Base-by-base conservation (phyloP, 2,797 vertebrate genomes). In the Paedocypris micromegethes region DNA sequence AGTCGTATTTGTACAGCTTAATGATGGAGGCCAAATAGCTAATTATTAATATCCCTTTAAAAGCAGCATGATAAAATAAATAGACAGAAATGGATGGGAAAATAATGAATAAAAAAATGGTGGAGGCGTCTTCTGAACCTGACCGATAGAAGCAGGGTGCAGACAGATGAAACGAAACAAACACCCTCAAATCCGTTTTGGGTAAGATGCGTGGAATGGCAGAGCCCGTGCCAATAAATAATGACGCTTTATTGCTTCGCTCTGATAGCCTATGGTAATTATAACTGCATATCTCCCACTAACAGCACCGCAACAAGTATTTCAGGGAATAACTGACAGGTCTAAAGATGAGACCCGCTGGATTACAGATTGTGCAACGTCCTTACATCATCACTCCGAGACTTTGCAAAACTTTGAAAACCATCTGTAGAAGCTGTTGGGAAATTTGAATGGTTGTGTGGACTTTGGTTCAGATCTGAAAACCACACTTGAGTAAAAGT, bases 11-110 rank as follows among this genome's bases (percentile, higher is more conserved):
- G 79, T 84, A 84, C 83, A 85, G 79, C 78, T 68, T 76, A 79
- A 86, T 88, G 88, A 91, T 88, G 83, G 85, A 86, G 86, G 87
- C 86, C 87, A 88, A 89, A 89, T 86, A 88, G 85, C 86, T 89
- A 87, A 90, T 90, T 89, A 90, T 89, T 88, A 90, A 88, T 89
- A 86, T 84, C 23, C 23, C 23, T 23, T 23, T 23, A 23, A 23
- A 23, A 23, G 23, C 23, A 23, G 23, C 78, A 78, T 86, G 85
- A 88, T 88, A 88, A 87, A 85, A 87, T 83, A 85, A 84, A 80
- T 86, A 86, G 81, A 77, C 80, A 83, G 88, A 89, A 85, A 86
- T 81, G 75, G 83, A 83, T 82, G 86, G 82, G 85, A 86, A 85
- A 81, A 83, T 83, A 79, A 23, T 23, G 1, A 23, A 23, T 23